Conservation (phyloP, 2,113 vertebrate species). For the Xenopus laevis region DNA sequence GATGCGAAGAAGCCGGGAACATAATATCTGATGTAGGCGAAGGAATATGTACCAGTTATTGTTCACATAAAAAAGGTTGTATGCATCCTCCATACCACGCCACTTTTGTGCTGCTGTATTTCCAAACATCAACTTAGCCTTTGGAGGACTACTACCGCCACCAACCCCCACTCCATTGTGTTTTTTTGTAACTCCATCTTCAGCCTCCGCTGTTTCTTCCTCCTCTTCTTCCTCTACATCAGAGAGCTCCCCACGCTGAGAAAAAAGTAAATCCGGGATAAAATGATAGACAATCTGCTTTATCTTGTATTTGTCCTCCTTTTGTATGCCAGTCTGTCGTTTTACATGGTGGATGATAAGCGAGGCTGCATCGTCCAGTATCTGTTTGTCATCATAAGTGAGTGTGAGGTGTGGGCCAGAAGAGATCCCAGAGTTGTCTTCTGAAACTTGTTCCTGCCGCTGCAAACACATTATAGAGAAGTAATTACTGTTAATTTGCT, state of each 20-base stretch:
- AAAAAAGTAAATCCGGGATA: conserved; percentile 93
- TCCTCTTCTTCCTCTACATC: conserved; percentile 91
- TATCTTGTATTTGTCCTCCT: conserved; percentile 98
- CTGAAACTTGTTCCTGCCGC: conserved; percentile 92
- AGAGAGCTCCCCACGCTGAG: conserved; percentile 86
- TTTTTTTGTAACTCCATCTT: conserved; percentile 81
- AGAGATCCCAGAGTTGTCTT: conserved; percentile 73
- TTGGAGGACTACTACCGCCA: conserved; percentile 77
- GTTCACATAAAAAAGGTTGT: conserved; percentile 92
- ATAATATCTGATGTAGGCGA: conserved; percentile 92
- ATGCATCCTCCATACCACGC: conserved; percentile 81
- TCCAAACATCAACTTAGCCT: conserved; percentile 88
- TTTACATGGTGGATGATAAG: conserved; percentile 98
- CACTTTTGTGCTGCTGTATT: conserved; percentile 83
- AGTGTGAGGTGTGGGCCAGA: conserved; percentile 85
- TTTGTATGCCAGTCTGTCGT: conserved; percentile 91
- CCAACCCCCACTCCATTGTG: conserved; percentile 77
- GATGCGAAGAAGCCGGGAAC: conserved; percentile 83
- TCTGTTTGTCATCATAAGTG: conserved; percentile 92
- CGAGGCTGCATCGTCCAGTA: conserved; percentile 89
- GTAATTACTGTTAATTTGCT: no score
- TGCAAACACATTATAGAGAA: conserved; percentile 48
- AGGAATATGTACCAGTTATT: conserved; percentile 99
- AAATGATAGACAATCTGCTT: conserved; percentile 98
- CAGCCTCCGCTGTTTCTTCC: conserved; percentile 80